A percentile compares a stretch with the other conserved stretches of the same genome.
Conservation (phyloP, 2,888 invertebrate species). For the Drosophila aldrichi region DNA sequence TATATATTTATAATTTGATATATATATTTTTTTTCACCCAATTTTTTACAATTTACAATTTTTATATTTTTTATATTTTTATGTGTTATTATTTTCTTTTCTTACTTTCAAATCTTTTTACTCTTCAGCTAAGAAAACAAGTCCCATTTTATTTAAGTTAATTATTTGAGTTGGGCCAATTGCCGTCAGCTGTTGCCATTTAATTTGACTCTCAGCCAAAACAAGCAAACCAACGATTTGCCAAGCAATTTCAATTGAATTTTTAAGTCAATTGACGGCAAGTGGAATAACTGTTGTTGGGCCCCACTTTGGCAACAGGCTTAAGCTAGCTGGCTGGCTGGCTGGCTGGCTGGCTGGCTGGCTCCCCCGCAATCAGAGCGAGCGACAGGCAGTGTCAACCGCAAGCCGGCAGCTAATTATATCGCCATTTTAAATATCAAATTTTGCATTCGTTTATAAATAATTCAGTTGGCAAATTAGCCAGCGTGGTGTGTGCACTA, state of each 20-base stretch:
- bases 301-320: not conserved
- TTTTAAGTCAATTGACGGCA: constrained; percentile 7
- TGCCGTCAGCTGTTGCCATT: constrained; percentile 36
- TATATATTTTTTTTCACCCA: too few species aligned
- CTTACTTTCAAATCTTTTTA: not conserved
- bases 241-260: constrained; percentile 25
- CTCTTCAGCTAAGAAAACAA: not conserved
- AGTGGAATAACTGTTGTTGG: constrained; percentile 13
- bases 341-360: not conserved
- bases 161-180: constrained; percentile 7
- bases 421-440: constrained; percentile 71
- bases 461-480: constrained; percentile 68
- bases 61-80: too few species aligned
- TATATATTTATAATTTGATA: too few species aligned
- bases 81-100: too few species aligned
- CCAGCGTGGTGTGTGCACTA: constrained; percentile 23
- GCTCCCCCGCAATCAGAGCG: constrained; percentile 6
- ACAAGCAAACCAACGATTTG: constrained; percentile 26
- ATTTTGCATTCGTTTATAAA: constrained; percentile 48
- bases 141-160: not conserved
- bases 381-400: constrained; percentile 10
- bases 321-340: not conserved
- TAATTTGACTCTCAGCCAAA: constrained; percentile 27
- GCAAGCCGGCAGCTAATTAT: constrained; percentile 57
- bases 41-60: too few species aligned